Evolutionary conservation across 2,888 invertebrate species (phyloP).

Genomic region (Caenorhabditis afra): DNA sequence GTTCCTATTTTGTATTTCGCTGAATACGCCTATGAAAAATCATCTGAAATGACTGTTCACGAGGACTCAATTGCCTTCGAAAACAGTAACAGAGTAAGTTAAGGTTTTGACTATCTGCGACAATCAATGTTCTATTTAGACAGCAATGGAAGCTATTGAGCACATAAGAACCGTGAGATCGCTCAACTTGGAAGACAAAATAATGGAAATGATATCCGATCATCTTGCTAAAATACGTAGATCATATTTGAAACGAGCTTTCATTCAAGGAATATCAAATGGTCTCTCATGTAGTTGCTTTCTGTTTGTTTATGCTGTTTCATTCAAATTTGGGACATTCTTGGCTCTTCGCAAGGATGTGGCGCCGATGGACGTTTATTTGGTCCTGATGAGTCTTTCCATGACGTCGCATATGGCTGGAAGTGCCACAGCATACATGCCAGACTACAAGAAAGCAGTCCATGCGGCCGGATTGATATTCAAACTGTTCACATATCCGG

Average conservation of each 20-base stretch:
- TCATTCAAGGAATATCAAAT: constrained; percentile 64
- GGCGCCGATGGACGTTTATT: constrained; percentile 46
- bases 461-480: constrained; percentile 81
- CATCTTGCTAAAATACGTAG: constrained; percentile 33
- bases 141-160: constrained; percentile 82
- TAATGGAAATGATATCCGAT: constrained; percentile 30
- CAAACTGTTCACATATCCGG: constrained; percentile 65
- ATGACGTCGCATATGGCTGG: constrained; percentile 81
- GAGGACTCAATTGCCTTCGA: constrained; percentile 55
- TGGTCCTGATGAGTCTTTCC: constrained; percentile 37
- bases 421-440: constrained; percentile 81
- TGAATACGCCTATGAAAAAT: constrained; percentile 43
- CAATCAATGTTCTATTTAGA: too few species aligned
- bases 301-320: constrained; percentile 81
- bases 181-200: constrained; percentile 73
- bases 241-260: constrained; percentile 28
- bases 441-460: constrained; percentile 81
- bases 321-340: constrained; percentile 81
- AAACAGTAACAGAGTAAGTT: constrained; percentile 51
- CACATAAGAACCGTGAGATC: constrained; percentile 82
- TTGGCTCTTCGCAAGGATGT: constrained; percentile 64
- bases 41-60: constrained; percentile 14
- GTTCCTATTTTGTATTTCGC: constrained; percentile 40
- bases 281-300: constrained; percentile 80
- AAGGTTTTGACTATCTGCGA: too few species aligned